Evolutionary conservation across 1,140 invertebrate genomes (phyloP).

Genomic region (Eciton burchellii): DNA sequence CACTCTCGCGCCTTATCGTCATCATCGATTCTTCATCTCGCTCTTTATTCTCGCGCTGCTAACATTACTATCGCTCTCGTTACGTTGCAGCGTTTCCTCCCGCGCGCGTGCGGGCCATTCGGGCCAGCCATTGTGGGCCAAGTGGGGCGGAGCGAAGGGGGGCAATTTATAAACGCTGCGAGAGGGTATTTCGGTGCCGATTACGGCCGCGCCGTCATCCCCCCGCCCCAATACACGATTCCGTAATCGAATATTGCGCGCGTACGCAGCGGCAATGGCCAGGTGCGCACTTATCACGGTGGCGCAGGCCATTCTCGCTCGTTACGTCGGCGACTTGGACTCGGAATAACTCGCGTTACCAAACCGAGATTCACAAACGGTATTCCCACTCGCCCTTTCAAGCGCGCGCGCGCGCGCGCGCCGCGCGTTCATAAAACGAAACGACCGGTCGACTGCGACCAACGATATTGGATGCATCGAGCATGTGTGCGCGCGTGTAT

Average conservation of each 20-base stretch:
- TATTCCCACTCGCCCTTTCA: conserved; percentile 42
- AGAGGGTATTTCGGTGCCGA: conserved; percentile 35
- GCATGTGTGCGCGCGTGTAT: background rate
- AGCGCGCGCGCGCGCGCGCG: conserved; percentile 1
- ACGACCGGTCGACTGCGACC: conserved; percentile 40
- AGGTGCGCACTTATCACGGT: conserved; percentile 41
- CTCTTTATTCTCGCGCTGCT: background rate
- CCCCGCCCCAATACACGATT: conserved; percentile 19
- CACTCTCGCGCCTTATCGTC: no score
- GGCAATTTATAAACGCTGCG: conserved; percentile 24
- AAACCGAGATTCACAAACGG: conserved; percentile 46
- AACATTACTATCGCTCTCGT: background rate
- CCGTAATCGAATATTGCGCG: conserved; percentile 53
- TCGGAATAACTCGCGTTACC: conserved; percentile 30
- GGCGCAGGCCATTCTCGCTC: conserved; percentile 34
- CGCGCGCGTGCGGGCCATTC: background rate
- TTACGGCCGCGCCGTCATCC: conserved; percentile 8
- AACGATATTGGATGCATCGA: conserved; percentile 32
- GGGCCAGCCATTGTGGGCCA: background rate
- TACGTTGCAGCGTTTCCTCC: background rate
- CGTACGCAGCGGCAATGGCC: background rate
- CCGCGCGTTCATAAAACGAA: conserved; percentile 55
- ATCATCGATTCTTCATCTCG: background rate
- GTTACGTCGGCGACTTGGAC: conserved; percentile 35
- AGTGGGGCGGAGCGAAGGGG: background rate